phyloP scores from a whole-genome alignment of 2,888 invertebrate genomes.

The Cordilura impudica region DNA sequence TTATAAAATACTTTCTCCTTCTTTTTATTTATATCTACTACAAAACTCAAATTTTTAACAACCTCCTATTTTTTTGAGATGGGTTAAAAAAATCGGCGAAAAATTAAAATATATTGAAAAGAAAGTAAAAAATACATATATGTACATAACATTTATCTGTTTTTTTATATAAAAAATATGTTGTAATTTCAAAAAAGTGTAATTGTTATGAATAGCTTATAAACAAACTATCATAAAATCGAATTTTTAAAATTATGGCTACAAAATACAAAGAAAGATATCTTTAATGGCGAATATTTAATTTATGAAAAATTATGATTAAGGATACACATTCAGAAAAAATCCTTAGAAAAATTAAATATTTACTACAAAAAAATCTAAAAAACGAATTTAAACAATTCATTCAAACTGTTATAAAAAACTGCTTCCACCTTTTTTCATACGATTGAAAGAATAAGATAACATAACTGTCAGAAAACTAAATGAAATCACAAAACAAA shows the following conservation, averaged over 20 bases:
- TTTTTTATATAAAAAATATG: slow-evolving; percentile 67
- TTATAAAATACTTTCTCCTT: slow-evolving; percentile 27
- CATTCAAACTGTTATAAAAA: background rate
- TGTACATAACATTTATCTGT: slow-evolving; percentile 57
- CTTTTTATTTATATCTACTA: too few relatives aligned
- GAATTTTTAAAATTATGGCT: background rate
- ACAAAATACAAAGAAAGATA: background rate
- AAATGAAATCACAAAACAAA: background rate
- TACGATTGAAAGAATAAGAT: background rate
- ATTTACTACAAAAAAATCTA: background rate
- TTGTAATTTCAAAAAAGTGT: slow-evolving; percentile 64
- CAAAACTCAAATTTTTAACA: slow-evolving; percentile 2
- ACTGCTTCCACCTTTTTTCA: background rate
- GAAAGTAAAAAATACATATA: slow-evolving; percentile 42
- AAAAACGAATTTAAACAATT: background rate
- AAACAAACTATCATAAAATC: background rate
- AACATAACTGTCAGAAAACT: background rate
- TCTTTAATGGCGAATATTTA: background rate
- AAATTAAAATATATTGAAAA: slow-evolving; percentile 23
- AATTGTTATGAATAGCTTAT: slow-evolving; percentile 26
- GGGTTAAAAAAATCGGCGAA: slow-evolving; percentile 6
- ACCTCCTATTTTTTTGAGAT: slow-evolving; percentile 46
- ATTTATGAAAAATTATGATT: background rate
- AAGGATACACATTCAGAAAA: background rate
- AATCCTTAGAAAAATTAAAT: background rate